Evolutionary conservation across 2,797 vertebrate genomes (phyloP).

Genomic region (Falco cherrug): DNA sequence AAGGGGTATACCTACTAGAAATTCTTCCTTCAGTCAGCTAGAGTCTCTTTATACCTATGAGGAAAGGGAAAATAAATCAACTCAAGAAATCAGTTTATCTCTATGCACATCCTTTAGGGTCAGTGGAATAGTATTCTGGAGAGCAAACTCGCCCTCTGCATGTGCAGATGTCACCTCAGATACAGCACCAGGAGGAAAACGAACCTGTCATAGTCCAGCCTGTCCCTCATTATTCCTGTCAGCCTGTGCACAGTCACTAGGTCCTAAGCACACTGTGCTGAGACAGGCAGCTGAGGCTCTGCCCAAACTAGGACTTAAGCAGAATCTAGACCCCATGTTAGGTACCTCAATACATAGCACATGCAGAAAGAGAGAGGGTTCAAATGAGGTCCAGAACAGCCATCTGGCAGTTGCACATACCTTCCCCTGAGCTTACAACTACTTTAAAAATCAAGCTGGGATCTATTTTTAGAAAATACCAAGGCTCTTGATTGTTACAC

Average conservation of each 20-base stretch:
- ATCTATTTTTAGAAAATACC: neutral
- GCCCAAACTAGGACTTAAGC: neutral
- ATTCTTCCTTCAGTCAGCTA: neutral
- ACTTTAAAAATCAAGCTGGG: neutral
- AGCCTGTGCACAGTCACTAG: neutral
- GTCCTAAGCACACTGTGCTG: neutral
- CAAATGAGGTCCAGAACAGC: neutral
- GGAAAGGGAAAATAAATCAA: neutral
- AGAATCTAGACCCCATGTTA: neutral
- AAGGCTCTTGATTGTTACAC: neutral
- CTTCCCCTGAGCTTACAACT: neutral
- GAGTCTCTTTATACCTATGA: neutral
- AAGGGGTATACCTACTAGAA: neutral
- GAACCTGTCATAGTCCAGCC: neutral
- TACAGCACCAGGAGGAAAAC: neutral
- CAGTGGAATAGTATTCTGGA: neutral
- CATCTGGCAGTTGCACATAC: neutral
- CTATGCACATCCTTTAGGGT: accelerated
- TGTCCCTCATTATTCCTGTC: neutral
- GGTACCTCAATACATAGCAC: neutral
- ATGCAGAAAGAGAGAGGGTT: neutral
- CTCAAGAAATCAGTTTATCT: neutral
- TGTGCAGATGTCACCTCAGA: neutral
- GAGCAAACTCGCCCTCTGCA: neutral
- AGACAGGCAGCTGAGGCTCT: neutral